phyloP scores from a whole-genome alignment of 2,797 vertebrate genomes.

The Trachops cirrhosus region DNA sequence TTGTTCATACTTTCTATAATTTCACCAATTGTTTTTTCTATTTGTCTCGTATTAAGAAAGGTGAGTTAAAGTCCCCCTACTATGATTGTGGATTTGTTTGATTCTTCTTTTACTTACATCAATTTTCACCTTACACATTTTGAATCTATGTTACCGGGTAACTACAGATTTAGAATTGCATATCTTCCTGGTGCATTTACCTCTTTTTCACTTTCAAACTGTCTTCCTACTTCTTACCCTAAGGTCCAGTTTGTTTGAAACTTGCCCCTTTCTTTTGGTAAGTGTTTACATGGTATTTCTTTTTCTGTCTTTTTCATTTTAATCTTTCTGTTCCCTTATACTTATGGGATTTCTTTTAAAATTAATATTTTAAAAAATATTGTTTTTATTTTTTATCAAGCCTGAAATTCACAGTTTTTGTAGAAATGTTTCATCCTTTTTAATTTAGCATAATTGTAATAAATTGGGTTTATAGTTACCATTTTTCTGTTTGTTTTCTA shows the following conservation, averaged over 20 bases:
- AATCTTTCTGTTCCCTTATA: background rate
- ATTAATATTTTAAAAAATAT: background rate
- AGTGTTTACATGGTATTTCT: background rate
- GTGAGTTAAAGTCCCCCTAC: background rate
- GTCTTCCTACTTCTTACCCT: background rate
- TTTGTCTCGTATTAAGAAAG: background rate
- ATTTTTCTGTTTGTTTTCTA: constrained; percentile 2
- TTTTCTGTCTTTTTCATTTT: background rate
- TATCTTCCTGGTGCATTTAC: background rate
- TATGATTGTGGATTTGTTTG: background rate
- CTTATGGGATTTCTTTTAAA: background rate
- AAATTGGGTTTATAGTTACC: background rate
- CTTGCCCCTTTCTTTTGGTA: background rate
- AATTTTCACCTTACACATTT: constrained; percentile 17
- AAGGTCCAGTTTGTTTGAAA: background rate
- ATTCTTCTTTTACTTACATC: background rate
- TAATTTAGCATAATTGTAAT: background rate
- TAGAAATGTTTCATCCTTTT: background rate
- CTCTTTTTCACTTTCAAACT: background rate
- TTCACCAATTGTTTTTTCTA: background rate
- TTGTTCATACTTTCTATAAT: background rate
- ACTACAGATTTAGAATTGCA: background rate
- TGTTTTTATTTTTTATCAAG: background rate
- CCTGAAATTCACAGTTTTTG: background rate
- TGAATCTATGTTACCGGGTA: background rate